Percentiles rank a stretch among this genome's conserved stretches.
phyloP scores from a whole-genome alignment of 2,888 invertebrate species.

The Cephus runcator region DNA sequence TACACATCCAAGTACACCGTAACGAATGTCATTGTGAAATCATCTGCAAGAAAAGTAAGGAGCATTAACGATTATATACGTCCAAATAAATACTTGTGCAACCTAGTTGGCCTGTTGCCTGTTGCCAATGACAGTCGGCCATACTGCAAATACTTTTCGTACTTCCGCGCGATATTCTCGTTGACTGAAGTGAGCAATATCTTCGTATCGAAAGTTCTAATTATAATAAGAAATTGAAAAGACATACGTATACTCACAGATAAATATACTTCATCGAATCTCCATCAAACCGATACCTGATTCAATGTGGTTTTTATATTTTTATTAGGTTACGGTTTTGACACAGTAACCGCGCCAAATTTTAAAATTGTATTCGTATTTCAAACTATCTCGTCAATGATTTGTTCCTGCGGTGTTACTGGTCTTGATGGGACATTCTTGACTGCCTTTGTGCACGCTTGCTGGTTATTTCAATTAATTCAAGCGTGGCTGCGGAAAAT shows the following conservation, averaged over 20 bases:
- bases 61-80: conserved; percentile 30
- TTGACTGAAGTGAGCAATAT: conserved; percentile 22
- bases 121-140: conserved; percentile 10
- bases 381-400: conserved; percentile 22
- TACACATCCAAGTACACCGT: too few species aligned
- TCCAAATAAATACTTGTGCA: conserved; percentile 30
- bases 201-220: conserved; percentile 30
- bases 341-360: conserved; percentile 20
- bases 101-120: conserved; percentile 30
- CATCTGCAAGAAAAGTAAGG: neutral
- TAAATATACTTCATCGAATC: conserved; percentile 11
- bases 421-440: conserved; percentile 30
- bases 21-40: too few species aligned
- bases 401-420: conserved; percentile 17
- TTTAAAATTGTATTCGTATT: conserved; percentile 29
- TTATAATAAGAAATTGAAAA: conserved; percentile 25
- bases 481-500: conserved; percentile 28
- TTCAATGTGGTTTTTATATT: neutral
- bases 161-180: conserved; percentile 26
- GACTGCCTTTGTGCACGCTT: conserved; percentile 32
- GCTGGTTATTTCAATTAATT: conserved; percentile 34
- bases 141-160: conserved; percentile 18
- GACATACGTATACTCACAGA: conserved; percentile 30
- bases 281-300: neutral
- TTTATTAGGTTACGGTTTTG: neutral